Evolutionary conservation across 2,797 vertebrate genomes (phyloP).

Genomic region (Menidia menidia): DNA sequence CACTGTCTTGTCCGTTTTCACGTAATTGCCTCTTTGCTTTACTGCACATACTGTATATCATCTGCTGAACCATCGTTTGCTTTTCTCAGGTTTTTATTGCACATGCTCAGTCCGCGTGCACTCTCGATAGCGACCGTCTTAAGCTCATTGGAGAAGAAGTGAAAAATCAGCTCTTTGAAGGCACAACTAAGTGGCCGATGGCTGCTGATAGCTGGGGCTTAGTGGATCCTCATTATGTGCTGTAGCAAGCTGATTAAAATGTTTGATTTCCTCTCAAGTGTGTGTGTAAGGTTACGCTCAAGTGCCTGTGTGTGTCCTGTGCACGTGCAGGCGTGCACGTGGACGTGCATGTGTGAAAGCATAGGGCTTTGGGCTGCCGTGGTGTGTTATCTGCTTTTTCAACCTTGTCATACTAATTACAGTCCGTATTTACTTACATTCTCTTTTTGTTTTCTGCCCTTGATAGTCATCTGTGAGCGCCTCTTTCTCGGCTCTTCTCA

Average conservation of each 20-base stretch:
- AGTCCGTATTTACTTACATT: conserved; percentile 84
- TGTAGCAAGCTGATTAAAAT: conserved; percentile 87
- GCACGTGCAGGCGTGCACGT: conserved; percentile 18
- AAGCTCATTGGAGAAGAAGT: conserved; percentile 72
- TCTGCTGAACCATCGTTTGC: conserved; percentile 57
- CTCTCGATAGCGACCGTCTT: conserved; percentile 61
- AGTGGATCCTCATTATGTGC: conserved; percentile 83
- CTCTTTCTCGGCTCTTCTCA: conserved; percentile 75
- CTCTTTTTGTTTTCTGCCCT: conserved; percentile 81
- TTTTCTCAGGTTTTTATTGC: conserved; percentile 67
- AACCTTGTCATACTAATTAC: conserved; percentile 85
- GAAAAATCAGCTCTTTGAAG: conserved; percentile 84
- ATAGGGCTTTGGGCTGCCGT: conserved; percentile 65
- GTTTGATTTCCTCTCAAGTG: conserved; percentile 75
- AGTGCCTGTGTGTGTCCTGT: conserved; percentile 50
- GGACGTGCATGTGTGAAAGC: conserved; percentile 38
- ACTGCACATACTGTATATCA: conserved; percentile 49
- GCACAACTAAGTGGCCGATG: conserved; percentile 83
- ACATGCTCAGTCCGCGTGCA: conserved; percentile 46
- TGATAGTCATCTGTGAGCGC: conserved; percentile 81
- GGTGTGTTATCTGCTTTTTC: conserved; percentile 81
- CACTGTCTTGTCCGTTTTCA: conserved; percentile 51
- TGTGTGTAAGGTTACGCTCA: conserved; percentile 35
- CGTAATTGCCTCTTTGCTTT: conserved; percentile 52
- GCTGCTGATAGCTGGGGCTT: conserved; percentile 83